phyloP scores from a whole-genome alignment of 2,888 invertebrate species.

The Ectropis crepuscularia region DNA sequence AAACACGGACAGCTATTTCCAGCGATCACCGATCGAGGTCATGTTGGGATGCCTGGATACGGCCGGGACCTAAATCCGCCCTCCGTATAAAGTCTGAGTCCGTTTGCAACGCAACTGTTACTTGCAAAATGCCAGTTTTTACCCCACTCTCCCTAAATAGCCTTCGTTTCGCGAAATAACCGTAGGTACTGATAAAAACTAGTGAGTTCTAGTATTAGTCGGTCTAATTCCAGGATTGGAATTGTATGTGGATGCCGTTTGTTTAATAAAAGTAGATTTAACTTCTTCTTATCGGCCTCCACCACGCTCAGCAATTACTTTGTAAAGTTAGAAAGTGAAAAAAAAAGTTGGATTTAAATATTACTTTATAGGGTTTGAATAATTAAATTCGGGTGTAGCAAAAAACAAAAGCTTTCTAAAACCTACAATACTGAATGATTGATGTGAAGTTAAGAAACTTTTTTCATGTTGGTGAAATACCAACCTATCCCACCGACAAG shows the following conservation, averaged over 20 bases:
- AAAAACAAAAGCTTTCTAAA: too few relatives aligned
- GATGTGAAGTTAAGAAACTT: too few relatives aligned
- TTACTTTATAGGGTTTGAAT: too few relatives aligned
- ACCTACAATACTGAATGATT: too few relatives aligned
- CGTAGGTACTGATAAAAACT: constrained; percentile 22
- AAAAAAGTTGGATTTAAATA: too few relatives aligned
- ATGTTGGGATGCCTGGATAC: neutral
- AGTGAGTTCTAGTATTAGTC: neutral
- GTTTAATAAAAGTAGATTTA: neutral
- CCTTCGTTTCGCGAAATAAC: constrained; percentile 38
- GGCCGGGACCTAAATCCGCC: constrained; percentile 22
- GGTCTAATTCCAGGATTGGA: constrained; percentile 26
- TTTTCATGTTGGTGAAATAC: too few relatives aligned
- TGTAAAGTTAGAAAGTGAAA: too few relatives aligned
- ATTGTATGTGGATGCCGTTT: constrained; percentile 24
- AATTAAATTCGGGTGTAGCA: too few relatives aligned
- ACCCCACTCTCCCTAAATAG: constrained; percentile 42
- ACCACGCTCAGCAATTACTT: too few relatives aligned
- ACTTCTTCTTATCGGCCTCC: too few relatives aligned
- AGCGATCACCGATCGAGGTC: constrained; percentile 17
- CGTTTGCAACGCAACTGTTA: constrained; percentile 31
- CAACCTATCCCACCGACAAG: constrained; percentile 31
- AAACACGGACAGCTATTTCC: constrained; percentile 11
- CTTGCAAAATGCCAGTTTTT: constrained; percentile 35
- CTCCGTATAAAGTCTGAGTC: constrained; percentile 30